Evolutionary conservation across 2,113 vertebrate genomes (phyloP), one percentile per base, ranked within the genome.

Genomic region (Pomatostomus ruficeps): DNA sequence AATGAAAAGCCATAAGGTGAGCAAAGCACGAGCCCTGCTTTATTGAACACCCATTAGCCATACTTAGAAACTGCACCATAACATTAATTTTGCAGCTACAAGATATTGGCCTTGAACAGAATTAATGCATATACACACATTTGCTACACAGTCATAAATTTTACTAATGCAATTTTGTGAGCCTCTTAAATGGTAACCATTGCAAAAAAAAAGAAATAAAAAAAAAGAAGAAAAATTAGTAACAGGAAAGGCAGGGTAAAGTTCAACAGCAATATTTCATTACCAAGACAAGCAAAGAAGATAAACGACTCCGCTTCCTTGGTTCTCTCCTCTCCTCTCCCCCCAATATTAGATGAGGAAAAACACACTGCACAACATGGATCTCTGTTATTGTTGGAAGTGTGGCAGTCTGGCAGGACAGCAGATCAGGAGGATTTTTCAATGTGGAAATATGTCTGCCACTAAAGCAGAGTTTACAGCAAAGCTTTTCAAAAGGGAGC

Each of bases 201-300:
- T 48, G 45, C 0, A 18, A 45, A 63, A 84, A 73, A 80, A 66
- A 28, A 28, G 46, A 63, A 67, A 55, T 23, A 45, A 18, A 45
- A 63, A 80, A 73, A 75, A 66, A 28, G 25, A 52, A 63, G 62
- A 49, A 45, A 43, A 72, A 71, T 8, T 29, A 40, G 31, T 13
- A 85, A 45, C 12, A 81, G 72, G 52, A 89, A 71, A 95, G 67
- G 81, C 43, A 84, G 84, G 85, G 91, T 36, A 51, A 93, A 78
- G 81, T 92, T 94, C 72, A 83, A 62, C 26, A 24, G 12, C 51
- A 78, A 35, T 96, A 84, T 89, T 96, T 96, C 82, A 87, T 94
- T 83, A 85, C 16, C 25, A 65, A 80, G 94, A 91, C 87, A 83
- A 76, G 65, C 43, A 88, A 92, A 73, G 62, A 95, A 91, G 73